Evolutionary conservation across 2,113 vertebrate genomes (phyloP).

Genomic region (Ageneiosus marmoratus): DNA sequence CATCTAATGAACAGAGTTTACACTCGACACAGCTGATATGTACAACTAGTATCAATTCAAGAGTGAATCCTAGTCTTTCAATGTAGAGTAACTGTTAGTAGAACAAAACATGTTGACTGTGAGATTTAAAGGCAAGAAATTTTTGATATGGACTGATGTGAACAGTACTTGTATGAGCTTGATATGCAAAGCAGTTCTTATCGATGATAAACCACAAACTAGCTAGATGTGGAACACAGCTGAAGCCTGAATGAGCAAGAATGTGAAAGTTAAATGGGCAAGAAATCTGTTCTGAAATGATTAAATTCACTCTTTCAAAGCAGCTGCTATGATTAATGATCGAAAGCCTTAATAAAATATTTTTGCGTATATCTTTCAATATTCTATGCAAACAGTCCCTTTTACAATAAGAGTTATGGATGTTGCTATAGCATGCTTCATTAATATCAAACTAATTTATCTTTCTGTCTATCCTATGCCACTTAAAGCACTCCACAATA

Average conservation of each 20-base stretch:
- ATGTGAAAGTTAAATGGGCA: conserved; percentile 20
- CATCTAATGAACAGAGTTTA: conserved; percentile 49
- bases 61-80: conserved; percentile 17
- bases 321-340: conserved; percentile 7
- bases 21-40: conserved; percentile 43
- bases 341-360: conserved; percentile 10
- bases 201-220: conserved; percentile 14
- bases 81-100: conserved; percentile 36
- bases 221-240: conserved; percentile 2
- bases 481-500: conserved; percentile 64
- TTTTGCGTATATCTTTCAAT: neutral
- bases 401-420: conserved; percentile 4
- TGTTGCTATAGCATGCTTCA: conserved; percentile 24
- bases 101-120: conserved; percentile 38
- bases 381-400: neutral
- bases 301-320: neutral
- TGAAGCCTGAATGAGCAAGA: conserved; percentile 19
- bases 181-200: conserved; percentile 21
- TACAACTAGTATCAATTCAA: conserved; percentile 33
- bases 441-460: conserved; percentile 16
- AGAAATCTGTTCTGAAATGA: neutral
- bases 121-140: conserved; percentile 28
- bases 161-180: conserved; percentile 16
- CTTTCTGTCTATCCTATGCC: conserved; percentile 16
- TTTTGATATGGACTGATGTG: conserved; percentile 33